phyloP scores from a whole-genome alignment of 2,888 invertebrate species.

The Lasius platythorax region DNA sequence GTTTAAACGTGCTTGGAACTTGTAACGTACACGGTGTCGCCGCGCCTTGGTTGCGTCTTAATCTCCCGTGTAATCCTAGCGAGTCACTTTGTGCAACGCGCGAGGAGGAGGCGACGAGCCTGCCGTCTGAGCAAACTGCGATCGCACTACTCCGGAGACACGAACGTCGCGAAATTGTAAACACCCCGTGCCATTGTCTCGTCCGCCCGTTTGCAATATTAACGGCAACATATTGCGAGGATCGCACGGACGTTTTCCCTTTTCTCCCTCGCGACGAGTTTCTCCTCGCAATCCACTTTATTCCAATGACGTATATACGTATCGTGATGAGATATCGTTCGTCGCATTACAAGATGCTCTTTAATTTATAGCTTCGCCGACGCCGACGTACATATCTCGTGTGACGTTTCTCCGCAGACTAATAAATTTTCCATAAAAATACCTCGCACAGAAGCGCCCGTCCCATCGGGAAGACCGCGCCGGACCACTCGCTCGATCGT shows the following conservation, averaged over 20 bases:
- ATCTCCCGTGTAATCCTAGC: slow-evolving; percentile 50
- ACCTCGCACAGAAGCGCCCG: not conserved
- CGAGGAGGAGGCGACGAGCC: not conserved
- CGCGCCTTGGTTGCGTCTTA: slow-evolving; percentile 49
- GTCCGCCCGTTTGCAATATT: slow-evolving; percentile 37
- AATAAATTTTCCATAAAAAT: slow-evolving; percentile 55
- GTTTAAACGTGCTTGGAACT: slow-evolving; percentile 19
- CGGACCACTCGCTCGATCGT: slow-evolving; percentile 55
- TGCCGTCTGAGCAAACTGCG: slow-evolving; percentile 54
- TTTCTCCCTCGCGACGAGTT: not conserved
- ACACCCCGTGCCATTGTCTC: slow-evolving; percentile 39
- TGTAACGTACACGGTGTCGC: slow-evolving; percentile 26
- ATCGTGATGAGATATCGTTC: not conserved
- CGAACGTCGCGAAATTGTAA: slow-evolving; percentile 37
- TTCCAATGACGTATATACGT: not conserved
- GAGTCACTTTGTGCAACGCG: slow-evolving; percentile 51
- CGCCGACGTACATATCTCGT: not conserved
- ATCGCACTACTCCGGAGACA: slow-evolving; percentile 27
- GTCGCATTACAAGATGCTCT: not conserved
- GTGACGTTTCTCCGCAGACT: slow-evolving; percentile 6
- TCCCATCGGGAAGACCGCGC: slow-evolving; percentile 28
- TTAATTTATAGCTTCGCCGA: slow-evolving; percentile 26
- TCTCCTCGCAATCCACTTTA: slow-evolving; percentile 14
- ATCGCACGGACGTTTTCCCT: not conserved
- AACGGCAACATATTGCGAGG: slow-evolving; percentile 44